Percentiles rank a stretch among this genome's conserved stretches.
phyloP scores from a whole-genome alignment of 2,113 vertebrate species.

The Penelope pileata region DNA sequence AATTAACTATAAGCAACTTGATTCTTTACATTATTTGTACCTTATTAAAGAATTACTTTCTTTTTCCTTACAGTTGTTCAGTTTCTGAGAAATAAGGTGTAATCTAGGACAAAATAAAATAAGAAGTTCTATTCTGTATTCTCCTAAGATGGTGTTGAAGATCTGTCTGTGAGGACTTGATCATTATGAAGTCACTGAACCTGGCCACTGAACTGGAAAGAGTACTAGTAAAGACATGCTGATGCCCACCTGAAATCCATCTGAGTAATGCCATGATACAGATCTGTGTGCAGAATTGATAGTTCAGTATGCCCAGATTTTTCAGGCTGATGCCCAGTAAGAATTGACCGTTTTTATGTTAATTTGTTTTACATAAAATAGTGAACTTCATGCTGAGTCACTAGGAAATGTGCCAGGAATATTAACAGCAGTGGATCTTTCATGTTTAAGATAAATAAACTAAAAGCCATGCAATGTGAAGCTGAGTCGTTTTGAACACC shows the following conservation, averaged over 20 bases:
- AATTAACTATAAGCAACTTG: accelerated
- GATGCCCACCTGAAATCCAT: background rate
- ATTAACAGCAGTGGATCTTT: background rate
- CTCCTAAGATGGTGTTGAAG: background rate
- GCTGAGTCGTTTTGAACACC: background rate
- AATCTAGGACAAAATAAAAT: background rate
- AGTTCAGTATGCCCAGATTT: background rate
- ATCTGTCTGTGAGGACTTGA: background rate
- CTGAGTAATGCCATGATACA: background rate
- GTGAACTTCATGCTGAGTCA: constrained; percentile 14
- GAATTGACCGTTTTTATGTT: background rate
- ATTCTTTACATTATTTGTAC: background rate
- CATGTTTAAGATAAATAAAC: constrained; percentile 28
- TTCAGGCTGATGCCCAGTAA: background rate
- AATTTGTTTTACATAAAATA: constrained; percentile 18
- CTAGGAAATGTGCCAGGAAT: constrained; percentile 31
- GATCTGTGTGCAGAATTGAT: background rate
- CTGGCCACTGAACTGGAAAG: background rate
- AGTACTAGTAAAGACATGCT: background rate
- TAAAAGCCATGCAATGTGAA: background rate
- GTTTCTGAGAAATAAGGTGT: background rate
- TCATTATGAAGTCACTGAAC: background rate
- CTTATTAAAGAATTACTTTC: background rate
- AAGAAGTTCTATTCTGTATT: background rate
- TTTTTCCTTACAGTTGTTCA: background rate